These are phyloP conservation scores for Solea solea DNA, from an alignment of 2,113 vertebrate species.

Conservation along the genomic window DNA sequence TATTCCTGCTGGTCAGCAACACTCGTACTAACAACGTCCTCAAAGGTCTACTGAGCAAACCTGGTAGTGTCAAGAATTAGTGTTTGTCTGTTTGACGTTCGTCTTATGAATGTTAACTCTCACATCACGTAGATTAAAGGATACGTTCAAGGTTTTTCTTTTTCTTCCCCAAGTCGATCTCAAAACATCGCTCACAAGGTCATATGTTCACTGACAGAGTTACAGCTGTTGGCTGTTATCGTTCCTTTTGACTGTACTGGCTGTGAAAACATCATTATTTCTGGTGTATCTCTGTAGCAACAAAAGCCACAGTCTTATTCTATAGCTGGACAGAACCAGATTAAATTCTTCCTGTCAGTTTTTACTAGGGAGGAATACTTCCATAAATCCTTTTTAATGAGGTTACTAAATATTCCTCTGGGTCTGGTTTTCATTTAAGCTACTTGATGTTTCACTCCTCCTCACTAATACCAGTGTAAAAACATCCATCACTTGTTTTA, in stretches of 20 bases:
- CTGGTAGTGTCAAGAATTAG: background rate
- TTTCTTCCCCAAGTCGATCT: background rate
- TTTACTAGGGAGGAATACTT: background rate
- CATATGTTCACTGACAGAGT: background rate
- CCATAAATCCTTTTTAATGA: too few relatives aligned
- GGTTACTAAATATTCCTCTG: too few relatives aligned
- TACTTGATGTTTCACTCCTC: too few relatives aligned
- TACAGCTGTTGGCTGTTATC: background rate
- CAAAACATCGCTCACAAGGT: background rate
- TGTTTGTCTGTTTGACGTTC: constrained; percentile 3
- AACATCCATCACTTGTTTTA: background rate
- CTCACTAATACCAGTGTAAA: too few relatives aligned
- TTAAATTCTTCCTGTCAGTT: background rate
- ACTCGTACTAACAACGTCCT: constrained; percentile 63
- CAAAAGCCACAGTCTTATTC: background rate
- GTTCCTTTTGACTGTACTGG: background rate
- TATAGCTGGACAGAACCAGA: background rate
- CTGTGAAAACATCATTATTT: background rate
- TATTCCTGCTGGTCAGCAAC: constrained; percentile 20
- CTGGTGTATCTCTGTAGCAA: background rate
- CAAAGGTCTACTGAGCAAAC: constrained; percentile 68
- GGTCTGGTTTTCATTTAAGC: too few relatives aligned
- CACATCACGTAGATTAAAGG: constrained; percentile 27
- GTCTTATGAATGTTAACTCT: constrained; percentile 1
- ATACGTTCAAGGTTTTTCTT: constrained; percentile 15